Percentiles rank a stretch among this genome's conserved stretches.
Evolutionary conservation across 2,888 invertebrate species (phyloP).

Genomic region (Cyclophora punctaria): DNA sequence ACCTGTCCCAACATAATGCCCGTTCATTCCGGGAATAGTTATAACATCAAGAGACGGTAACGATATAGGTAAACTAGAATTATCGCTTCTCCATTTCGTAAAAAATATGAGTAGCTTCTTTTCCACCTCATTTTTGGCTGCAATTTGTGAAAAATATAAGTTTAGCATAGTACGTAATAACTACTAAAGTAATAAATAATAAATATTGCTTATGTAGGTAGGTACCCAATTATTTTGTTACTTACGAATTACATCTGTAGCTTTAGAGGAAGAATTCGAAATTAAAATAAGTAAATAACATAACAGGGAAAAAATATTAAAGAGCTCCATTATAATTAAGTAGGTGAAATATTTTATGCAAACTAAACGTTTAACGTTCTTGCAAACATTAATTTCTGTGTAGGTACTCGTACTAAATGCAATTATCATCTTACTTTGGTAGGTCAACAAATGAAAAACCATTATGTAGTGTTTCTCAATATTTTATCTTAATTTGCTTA

Average conservation of each 20-base stretch:
- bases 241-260: slow-evolving; percentile 22
- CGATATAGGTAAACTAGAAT: slow-evolving; percentile 7
- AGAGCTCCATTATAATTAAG: no score
- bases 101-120: slow-evolving; percentile 19
- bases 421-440: no score
- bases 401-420: no score
- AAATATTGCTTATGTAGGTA: background rate
- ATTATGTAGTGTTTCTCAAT: no score
- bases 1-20: slow-evolving; percentile 25
- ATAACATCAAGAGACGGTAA: slow-evolving; percentile 20
- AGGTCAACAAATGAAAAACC: no score
- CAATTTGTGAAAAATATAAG: background rate
- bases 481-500: no score
- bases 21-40: slow-evolving; percentile 18
- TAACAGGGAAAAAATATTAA: no score
- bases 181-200: background rate
- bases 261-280: background rate
- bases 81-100: slow-evolving; percentile 23
- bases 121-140: slow-evolving; percentile 23
- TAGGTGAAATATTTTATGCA: no score
- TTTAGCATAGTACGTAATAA: no score
- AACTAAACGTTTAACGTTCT: no score
- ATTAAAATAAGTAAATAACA: no score
- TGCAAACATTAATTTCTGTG: no score
- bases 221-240: slow-evolving; percentile 3